Percentiles rank a stretch among this genome's conserved stretches.
phyloP scores from a whole-genome alignment of 2,113 vertebrate species.

The Eulemur macaco region DNA sequence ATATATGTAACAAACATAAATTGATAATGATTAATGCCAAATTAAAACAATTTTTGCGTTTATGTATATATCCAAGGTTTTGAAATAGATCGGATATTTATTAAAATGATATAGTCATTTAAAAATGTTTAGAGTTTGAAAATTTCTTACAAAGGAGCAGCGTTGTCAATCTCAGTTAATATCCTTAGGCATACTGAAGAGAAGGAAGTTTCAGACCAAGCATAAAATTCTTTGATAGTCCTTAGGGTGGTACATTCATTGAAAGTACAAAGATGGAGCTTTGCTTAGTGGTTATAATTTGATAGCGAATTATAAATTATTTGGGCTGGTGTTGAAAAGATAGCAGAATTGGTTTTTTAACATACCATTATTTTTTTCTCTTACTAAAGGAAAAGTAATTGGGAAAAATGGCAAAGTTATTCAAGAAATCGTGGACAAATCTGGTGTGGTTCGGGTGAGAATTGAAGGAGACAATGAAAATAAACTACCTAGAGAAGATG shows the following conservation, averaged over 20 bases:
- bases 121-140: neutral
- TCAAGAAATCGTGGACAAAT: constrained; percentile 92
- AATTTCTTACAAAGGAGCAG: neutral
- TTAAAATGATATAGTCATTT: neutral
- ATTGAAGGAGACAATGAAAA: constrained; percentile 92
- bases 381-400: constrained; percentile 90
- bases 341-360: constrained; percentile 52
- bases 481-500: constrained; percentile 90
- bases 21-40: neutral
- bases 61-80: neutral
- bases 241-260: neutral
- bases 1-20: neutral
- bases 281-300: constrained; percentile 55
- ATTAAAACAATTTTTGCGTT: constrained; percentile 15
- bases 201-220: neutral
- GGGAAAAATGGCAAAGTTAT: constrained; percentile 93
- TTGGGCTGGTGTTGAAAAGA: neutral
- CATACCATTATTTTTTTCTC: constrained; percentile 65
- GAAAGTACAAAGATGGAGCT: neutral
- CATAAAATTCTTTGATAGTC: neutral
- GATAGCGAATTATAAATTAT: constrained; percentile 29
- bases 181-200: neutral
- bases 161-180: neutral
- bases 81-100: constrained; percentile 32
- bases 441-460: constrained; percentile 90